A percentile compares a stretch with the other conserved stretches of the same genome.
These are phyloP conservation scores for Euphydryas editha DNA, from an alignment of 2,888 invertebrate genomes.

Conservation along the genomic window DNA sequence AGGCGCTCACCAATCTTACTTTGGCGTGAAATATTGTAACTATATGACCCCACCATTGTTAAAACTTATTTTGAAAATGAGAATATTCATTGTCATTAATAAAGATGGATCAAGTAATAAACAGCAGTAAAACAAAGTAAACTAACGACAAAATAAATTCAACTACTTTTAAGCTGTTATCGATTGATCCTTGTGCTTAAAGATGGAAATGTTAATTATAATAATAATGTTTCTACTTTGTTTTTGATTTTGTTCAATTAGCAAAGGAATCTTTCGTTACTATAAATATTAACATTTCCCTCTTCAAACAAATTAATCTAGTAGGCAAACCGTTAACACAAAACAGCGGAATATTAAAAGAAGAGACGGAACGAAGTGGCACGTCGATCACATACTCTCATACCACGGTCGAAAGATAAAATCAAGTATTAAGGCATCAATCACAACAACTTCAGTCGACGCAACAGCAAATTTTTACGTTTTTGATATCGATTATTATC, in stretches of 20 bases:
- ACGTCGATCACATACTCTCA: background rate
- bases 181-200: constrained; percentile 19
- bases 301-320: constrained; percentile 10
- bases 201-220: constrained; percentile 11
- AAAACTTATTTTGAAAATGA: constrained; percentile 1
- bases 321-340: constrained; percentile 33
- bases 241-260: background rate
- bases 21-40: constrained; percentile 68
- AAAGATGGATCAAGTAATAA: constrained; percentile 26
- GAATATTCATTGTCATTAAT: constrained; percentile 16
- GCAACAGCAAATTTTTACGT: too few relatives aligned
- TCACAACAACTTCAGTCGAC: too few relatives aligned
- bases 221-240: background rate
- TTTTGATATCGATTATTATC: too few relatives aligned
- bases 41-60: constrained; percentile 8
- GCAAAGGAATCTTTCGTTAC: background rate
- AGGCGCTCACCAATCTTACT: constrained; percentile 79
- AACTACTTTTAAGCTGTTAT: constrained; percentile 9
- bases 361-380: background rate
- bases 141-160: background rate
- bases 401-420: background rate
- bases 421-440: background rate
- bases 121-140: background rate
- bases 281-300: background rate
- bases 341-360: constrained; percentile 16